phyloP scores from a whole-genome alignment of 2,888 invertebrate species.

The Alviniconcha strummeri region DNA sequence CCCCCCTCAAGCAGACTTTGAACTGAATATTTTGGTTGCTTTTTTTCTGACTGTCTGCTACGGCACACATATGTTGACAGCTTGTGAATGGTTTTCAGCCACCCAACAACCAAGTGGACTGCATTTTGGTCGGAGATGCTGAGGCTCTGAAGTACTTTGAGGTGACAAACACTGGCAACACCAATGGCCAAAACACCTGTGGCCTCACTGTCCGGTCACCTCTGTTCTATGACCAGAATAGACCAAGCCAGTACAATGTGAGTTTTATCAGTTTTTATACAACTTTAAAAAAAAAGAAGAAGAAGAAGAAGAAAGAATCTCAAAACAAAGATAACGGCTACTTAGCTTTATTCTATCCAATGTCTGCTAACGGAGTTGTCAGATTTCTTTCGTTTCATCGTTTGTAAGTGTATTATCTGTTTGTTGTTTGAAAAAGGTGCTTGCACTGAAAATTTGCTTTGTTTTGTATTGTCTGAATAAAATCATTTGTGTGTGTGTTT shows the following conservation, averaged over 20 bases:
- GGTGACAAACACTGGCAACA: constrained; percentile 18
- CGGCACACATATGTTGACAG: no score
- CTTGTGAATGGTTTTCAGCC: constrained; percentile 36
- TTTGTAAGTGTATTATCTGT: no score
- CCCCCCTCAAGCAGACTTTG: background rate
- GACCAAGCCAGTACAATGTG: constrained; percentile 23
- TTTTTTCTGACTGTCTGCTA: background rate
- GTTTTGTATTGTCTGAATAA: no score
- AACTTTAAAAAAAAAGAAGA: no score
- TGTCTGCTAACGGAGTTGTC: no score
- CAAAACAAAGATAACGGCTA: no score
- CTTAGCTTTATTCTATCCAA: no score
- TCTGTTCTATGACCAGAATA: constrained; percentile 5
- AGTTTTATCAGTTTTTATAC: constrained; percentile 1
- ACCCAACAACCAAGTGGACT: constrained; percentile 51
- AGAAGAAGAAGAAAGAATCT: no score
- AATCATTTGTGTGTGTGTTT: background rate
- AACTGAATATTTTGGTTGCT: background rate
- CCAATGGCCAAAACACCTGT: constrained; percentile 25
- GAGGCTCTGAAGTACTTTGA: constrained; percentile 42
- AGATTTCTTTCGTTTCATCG: no score
- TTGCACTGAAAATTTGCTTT: no score
- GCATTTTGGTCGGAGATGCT: constrained; percentile 39
- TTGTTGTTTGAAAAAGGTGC: no score
- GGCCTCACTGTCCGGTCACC: constrained; percentile 7